phyloP scores from a whole-genome alignment of 2,113 vertebrate species.

The Promerops cafer region DNA sequence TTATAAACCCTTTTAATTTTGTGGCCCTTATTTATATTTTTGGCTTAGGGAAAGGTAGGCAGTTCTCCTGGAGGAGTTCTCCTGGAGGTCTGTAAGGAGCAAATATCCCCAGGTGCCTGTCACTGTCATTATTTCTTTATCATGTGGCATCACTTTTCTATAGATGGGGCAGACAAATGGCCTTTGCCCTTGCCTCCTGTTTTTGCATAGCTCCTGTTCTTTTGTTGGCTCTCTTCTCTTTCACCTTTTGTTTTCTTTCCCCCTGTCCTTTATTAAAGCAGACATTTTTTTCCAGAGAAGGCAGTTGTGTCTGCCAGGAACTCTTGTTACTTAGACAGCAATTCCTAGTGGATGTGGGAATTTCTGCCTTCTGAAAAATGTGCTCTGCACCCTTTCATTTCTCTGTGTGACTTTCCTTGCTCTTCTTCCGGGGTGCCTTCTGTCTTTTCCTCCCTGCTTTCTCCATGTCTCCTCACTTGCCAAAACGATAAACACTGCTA shows the following conservation, averaged over 20 bases:
- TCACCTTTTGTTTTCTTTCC: not conserved
- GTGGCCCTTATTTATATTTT: not conserved
- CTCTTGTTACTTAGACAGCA: not conserved
- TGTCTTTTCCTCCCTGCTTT: not conserved
- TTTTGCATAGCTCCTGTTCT: not conserved
- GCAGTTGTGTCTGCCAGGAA: not conserved
- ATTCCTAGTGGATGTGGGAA: not conserved
- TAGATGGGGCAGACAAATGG: not conserved
- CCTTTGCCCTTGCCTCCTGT: not conserved
- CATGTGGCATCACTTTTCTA: not conserved
- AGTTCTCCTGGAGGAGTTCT: not conserved
- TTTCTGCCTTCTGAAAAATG: not conserved
- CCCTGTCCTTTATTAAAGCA: not conserved
- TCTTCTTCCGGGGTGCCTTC: not conserved
- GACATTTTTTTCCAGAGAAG: not conserved
- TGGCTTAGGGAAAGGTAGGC: not conserved
- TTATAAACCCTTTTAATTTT: not conserved
- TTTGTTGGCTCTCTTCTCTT: not conserved
- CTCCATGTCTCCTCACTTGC: not conserved
- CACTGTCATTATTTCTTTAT: not conserved
- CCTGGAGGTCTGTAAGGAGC: not conserved
- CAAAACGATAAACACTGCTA: not conserved
- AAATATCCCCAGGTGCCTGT: not conserved
- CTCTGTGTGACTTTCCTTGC: not conserved
- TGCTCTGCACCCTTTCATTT: not conserved